These are phyloP conservation scores for Brachionus plicatilis DNA, from an alignment of 1,140 invertebrate genomes.

Conservation along the genomic window DNA sequence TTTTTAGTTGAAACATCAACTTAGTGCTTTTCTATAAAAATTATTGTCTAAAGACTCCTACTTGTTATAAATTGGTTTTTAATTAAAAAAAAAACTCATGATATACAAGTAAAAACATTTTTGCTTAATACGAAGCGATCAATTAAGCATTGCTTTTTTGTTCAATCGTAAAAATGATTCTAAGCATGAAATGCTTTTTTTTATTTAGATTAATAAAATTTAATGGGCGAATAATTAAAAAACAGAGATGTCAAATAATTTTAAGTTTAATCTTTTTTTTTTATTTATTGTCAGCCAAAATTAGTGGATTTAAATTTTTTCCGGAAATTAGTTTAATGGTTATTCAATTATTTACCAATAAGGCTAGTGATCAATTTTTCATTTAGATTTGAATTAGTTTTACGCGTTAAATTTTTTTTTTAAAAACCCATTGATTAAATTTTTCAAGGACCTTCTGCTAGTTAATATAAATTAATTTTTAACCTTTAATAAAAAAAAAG, in stretches of 20 bases:
- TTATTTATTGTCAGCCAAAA: neutral
- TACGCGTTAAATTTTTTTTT: too few species aligned
- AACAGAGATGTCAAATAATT: neutral
- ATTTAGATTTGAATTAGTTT: too few species aligned
- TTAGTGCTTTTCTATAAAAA: too few species aligned
- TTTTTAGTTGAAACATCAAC: too few species aligned
- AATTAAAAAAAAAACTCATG: neutral
- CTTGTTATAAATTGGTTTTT: neutral
- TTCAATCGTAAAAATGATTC: neutral
- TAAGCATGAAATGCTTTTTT: neutral
- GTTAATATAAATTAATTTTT: too few species aligned
- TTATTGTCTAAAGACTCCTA: neutral
- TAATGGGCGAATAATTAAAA: neutral
- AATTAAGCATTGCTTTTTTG: neutral
- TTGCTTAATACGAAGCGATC: too few species aligned
- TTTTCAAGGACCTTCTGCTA: too few species aligned
- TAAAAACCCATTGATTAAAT: too few species aligned
- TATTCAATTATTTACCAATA: neutral
- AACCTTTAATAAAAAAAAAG: too few species aligned
- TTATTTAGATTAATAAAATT: neutral
- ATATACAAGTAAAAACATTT: neutral
- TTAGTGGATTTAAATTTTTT: neutral
- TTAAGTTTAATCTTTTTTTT: neutral
- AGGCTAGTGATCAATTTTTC: too few species aligned
- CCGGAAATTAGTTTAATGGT: neutral